Percentiles rank a stretch among this genome's conserved stretches.
phyloP scores from a whole-genome alignment of 2,113 vertebrate species.

The Labeo catla region DNA sequence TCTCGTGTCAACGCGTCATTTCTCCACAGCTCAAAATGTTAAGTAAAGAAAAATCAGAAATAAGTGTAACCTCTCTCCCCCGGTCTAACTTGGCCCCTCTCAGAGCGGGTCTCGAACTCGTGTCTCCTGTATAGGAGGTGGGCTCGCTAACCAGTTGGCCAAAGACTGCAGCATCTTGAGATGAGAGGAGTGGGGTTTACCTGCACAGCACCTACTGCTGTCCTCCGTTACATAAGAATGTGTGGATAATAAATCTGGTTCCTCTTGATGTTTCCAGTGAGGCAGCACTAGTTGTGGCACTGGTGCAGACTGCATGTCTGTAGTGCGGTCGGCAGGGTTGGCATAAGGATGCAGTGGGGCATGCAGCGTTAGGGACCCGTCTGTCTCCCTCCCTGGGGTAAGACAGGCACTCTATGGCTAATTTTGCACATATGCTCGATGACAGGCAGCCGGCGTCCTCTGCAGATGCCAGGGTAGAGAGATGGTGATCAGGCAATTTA shows the following conservation, averaged over 20 bases:
- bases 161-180: too few relatives aligned
- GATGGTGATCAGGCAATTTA: conserved; percentile 41
- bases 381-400: conserved; percentile 47
- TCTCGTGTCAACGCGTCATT: neutral
- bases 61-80: too few relatives aligned
- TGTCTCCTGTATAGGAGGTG: too few relatives aligned
- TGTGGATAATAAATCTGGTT: neutral
- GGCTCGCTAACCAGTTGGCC: too few relatives aligned
- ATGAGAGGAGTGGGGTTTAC: too few relatives aligned
- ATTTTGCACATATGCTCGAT: conserved; percentile 60
- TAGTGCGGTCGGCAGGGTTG: conserved; percentile 2
- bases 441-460: conserved; percentile 35
- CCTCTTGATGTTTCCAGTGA: conserved; percentile 1
- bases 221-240: neutral
- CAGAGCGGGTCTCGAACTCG: too few relatives aligned
- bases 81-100: too few relatives aligned
- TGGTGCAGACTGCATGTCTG: conserved; percentile 16
- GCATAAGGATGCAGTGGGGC: conserved; percentile 38
- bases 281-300: conserved; percentile 20
- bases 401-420: conserved; percentile 55
- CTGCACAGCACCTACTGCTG: too few relatives aligned
- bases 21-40: neutral
- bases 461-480: conserved; percentile 45
- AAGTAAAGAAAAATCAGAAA: neutral
- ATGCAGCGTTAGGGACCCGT: conserved; percentile 38